Conservation (phyloP, 2,888 invertebrate genomes). For the Volucella bombylans region DNA sequence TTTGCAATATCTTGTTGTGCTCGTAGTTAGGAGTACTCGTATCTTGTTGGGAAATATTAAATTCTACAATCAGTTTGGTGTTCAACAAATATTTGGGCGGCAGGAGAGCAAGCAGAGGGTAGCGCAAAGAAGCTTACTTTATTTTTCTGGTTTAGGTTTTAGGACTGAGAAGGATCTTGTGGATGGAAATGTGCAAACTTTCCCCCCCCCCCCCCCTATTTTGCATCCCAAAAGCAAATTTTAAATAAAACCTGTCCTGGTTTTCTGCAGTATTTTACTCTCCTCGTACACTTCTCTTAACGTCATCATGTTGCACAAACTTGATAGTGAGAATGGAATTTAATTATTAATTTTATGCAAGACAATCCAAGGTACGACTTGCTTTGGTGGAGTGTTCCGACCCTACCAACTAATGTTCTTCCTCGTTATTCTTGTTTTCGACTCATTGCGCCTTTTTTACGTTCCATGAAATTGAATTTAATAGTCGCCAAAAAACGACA, state of each 20-base stretch:
- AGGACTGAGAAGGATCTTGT: neutral
- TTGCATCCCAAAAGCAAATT: constrained; percentile 63
- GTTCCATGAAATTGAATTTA: constrained; percentile 58
- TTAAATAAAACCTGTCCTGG: constrained; percentile 58
- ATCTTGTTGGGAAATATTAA: constrained; percentile 58
- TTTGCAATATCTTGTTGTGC: neutral
- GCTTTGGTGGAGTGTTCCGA: constrained; percentile 13
- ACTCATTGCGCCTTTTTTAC: constrained; percentile 40
- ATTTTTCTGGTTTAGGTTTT: constrained; percentile 39
- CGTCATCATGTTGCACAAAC: constrained; percentile 45
- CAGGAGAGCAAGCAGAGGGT: neutral
- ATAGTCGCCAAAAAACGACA: constrained; percentile 9
- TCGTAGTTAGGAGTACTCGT: constrained; percentile 8
- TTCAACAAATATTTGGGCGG: neutral
- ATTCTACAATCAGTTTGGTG: constrained; percentile 52
- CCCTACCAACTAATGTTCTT: constrained; percentile 2
- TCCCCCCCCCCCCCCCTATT: constrained; percentile 46
- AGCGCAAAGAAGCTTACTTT: constrained; percentile 60
- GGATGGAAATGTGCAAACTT: constrained; percentile 23
- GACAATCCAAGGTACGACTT: constrained; percentile 59
- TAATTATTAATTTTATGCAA: constrained; percentile 70
- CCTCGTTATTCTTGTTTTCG: constrained; percentile 19
- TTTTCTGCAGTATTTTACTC: neutral
- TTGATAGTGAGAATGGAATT: constrained; percentile 73
- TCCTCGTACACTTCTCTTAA: neutral